Evolutionary conservation across 2,797 vertebrate genomes (phyloP).

Genomic region (Triplophysa bombifrons): DNA sequence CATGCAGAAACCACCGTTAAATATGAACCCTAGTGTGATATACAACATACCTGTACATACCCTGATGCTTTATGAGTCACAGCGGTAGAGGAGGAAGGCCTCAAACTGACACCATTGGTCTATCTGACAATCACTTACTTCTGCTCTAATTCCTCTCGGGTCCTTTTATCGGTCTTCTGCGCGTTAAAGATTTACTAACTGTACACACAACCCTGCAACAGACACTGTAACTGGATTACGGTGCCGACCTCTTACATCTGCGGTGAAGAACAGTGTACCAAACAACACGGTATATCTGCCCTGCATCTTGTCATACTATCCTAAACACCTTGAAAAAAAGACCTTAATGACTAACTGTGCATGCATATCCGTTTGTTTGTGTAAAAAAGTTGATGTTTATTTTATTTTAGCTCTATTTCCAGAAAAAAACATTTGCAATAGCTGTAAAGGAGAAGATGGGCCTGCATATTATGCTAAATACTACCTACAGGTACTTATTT

Average conservation of each 20-base stretch:
- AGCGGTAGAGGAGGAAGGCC: slow-evolving; percentile 18
- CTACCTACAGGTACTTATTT: not conserved
- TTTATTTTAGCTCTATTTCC: not conserved
- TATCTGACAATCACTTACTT: slow-evolving; percentile 68
- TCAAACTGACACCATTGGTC: slow-evolving; percentile 52
- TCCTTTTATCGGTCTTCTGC: slow-evolving; percentile 67
- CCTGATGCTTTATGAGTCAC: slow-evolving; percentile 49
- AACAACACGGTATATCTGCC: slow-evolving; percentile 22
- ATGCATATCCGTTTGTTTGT: not conserved
- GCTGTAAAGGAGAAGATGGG: not conserved
- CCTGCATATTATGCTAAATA: not conserved
- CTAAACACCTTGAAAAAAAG: not conserved
- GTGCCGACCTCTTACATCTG: not conserved
- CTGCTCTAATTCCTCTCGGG: slow-evolving; percentile 76
- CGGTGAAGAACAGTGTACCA: slow-evolving; percentile 9
- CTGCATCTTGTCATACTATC: not conserved
- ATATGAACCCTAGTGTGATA: not conserved
- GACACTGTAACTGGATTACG: slow-evolving; percentile 2
- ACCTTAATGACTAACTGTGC: not conserved
- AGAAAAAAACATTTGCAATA: not conserved
- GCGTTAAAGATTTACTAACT: slow-evolving; percentile 63
- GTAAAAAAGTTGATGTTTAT: not conserved
- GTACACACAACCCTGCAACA: slow-evolving; percentile 58
- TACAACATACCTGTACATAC: slow-evolving; percentile 13
- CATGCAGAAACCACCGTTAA: not conserved